Conservation (phyloP, 1,140 invertebrate species). For the Asobara japonica region DNA sequence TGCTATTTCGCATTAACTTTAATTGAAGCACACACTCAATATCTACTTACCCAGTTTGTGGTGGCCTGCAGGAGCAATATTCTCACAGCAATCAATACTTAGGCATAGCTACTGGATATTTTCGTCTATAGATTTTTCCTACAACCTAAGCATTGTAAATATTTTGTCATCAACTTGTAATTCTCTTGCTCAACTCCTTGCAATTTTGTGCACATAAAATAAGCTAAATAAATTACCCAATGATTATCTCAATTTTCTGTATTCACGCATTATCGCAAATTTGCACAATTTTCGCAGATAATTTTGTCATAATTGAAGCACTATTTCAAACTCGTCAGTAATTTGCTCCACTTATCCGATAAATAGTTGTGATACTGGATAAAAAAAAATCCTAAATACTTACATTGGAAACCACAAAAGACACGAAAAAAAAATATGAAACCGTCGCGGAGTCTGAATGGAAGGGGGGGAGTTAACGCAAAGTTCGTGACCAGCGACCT, state of each 20-base stretch:
- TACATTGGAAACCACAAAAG: background rate
- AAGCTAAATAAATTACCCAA: too few species aligned
- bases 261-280: too few species aligned
- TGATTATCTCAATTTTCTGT: too few species aligned
- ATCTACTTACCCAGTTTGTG: background rate
- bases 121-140: too few species aligned
- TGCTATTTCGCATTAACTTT: background rate
- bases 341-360: background rate
- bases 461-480: slow-evolving; percentile 14
- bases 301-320: background rate
- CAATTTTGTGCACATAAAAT: too few species aligned
- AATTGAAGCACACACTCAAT: background rate
- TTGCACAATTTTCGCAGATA: too few species aligned
- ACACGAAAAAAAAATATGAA: slow-evolving; percentile 12
- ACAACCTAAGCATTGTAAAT: too few species aligned
- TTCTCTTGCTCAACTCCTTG: too few species aligned
- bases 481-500: slow-evolving; percentile 47
- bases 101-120: background rate
- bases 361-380: background rate
- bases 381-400: background rate
- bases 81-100: background rate
- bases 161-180: too few species aligned
- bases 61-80: background rate
- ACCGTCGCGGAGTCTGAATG: slow-evolving; percentile 27
- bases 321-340: background rate